Base-by-base conservation (phyloP, 2,797 vertebrate genomes). In the Premnoplex brunnescens region DNA sequence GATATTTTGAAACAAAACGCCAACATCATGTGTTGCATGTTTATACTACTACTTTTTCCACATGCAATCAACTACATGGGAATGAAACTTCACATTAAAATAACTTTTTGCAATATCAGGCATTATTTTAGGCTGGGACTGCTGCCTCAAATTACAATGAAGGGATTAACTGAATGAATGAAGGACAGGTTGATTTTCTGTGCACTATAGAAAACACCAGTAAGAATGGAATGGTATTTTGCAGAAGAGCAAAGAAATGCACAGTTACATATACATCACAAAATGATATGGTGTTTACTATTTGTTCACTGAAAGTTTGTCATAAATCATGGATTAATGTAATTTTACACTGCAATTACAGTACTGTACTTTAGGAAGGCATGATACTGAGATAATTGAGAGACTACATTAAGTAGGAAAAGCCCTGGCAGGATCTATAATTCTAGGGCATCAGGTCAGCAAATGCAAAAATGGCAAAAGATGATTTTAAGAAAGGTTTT, bases 391-490 rank as follows among this genome's bases (percentile, higher is more conserved):
- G 52, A 81, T 43, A 52, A 73, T 41, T 78, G 54, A 83, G 49
- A 67, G 51, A 89, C 74, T 92, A 82, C 48, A 85, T 34, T 69
- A 73, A 76, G 72, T 56, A 85, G 62, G 14, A 86, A 89, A 91
- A 94, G 21, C 14, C 56, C 55, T 79, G 69, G 59, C 12, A 92
- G 91, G 52, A 46, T 66, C 55, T 72, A 13, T 64, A 78, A 93
- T 79, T 91, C 68, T 80, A 85, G 48, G 79, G 26, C 30, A 74
- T 66, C 46, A 56, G n/a, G 73, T 82, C 63, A 87, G 73, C 63
- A 88, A 84, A 86, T 32, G 30, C 59, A 94, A 89, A 96, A 90
- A 85, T 60, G 63, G 34, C 68, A 93, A 74, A 94, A 73, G 32
- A 84, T 39, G 0, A 78, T 88, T 89, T 89, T 51, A 85, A 64